Evolutionary conservation across 1,140 invertebrate genomes (phyloP).

Genomic region (Megalopta genalis): DNA sequence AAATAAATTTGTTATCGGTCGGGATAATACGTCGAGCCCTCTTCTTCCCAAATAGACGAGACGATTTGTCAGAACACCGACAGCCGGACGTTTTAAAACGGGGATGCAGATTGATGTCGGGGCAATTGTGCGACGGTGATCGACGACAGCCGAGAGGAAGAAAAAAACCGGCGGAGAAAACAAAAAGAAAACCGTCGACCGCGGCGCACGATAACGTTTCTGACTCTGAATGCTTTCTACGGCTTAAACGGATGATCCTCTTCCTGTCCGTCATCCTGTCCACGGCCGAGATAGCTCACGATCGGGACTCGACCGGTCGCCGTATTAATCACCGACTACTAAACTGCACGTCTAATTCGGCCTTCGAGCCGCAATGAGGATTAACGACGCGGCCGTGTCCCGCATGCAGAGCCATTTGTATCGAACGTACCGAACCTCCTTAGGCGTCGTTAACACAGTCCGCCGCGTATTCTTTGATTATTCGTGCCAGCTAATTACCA

Average conservation of each 20-base stretch:
- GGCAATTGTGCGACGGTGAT: conserved; percentile 22
- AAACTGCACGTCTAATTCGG: conserved; percentile 69
- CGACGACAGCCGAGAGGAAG: conserved; percentile 14
- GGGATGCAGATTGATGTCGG: conserved; percentile 32
- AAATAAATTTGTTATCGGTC: conserved; percentile 6
- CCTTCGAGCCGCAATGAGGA: conserved; percentile 74
- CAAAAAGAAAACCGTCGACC: not conserved
- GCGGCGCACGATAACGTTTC: conserved; percentile 36
- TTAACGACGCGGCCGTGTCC: conserved; percentile 71
- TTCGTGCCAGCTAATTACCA: conserved; percentile 60
- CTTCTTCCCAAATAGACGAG: not conserved
- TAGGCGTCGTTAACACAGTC: conserved; percentile 56
- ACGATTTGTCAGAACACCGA: conserved; percentile 25
- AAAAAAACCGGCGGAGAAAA: too few relatives aligned
- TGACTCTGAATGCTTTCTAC: conserved; percentile 41
- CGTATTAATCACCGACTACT: conserved; percentile 66
- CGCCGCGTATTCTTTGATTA: conserved; percentile 57
- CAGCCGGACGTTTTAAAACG: conserved; percentile 29
- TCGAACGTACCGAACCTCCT: conserved; percentile 59
- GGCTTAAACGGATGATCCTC: conserved; percentile 51
- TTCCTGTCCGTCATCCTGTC: conserved; percentile 65
- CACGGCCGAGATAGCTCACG: conserved; percentile 43
- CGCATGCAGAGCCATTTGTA: conserved; percentile 70
- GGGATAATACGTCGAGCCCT: conserved; percentile 1
- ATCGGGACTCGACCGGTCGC: conserved; percentile 56